Evolutionary conservation across 2,113 vertebrate genomes (phyloP), one percentile per base, ranked within the genome.

Genomic region (Melanocharis versteri): DNA sequence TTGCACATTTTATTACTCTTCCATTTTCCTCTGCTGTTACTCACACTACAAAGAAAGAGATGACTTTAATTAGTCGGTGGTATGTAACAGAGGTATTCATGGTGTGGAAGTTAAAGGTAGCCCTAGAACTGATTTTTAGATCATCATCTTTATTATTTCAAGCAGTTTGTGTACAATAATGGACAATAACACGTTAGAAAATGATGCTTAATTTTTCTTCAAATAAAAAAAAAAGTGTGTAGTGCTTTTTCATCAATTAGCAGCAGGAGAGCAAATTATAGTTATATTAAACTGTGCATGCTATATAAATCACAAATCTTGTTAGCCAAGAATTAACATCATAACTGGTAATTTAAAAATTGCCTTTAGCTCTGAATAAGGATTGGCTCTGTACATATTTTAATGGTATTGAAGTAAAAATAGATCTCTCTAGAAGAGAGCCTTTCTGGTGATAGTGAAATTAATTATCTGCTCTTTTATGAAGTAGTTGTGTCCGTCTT

Each of bases 261-360:
- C 89, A 95, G 84, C 91, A 94, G 84, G 94, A 97, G 84, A 94
- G 92, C 69, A 94, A 97, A 97, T 95, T 89, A 83, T 53, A 26
- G 57, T 90, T 95, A 89, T 76, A 90, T 96, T 94, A 97, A 97
- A 87, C 85, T 91, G 51, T 69, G 68, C 84, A 70, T 95, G 94
- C 86, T 95, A 78, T 91, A 95, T 97, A 97, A 98, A 97, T 97
- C 90, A 96, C 68, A 95, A 83, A 96, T 97, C 96, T 96, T 97
- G 86, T 98, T 98, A 97, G 94, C 57, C 82, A 97, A 91, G 62
- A 95, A 97, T 96, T 96, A 97, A 87, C 77, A 86, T 94, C 69
- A 83, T 96, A 96, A 85, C 93, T 87, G 77, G 94, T 95, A 97
- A 97, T 97, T 98, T 97, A 76, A 97, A 96, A 97, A 96, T 48